Percentiles rank a stretch among this genome's conserved stretches.
Evolutionary conservation across 2,888 invertebrate genomes (phyloP).

Genomic region (Synergus gifuensis): DNA sequence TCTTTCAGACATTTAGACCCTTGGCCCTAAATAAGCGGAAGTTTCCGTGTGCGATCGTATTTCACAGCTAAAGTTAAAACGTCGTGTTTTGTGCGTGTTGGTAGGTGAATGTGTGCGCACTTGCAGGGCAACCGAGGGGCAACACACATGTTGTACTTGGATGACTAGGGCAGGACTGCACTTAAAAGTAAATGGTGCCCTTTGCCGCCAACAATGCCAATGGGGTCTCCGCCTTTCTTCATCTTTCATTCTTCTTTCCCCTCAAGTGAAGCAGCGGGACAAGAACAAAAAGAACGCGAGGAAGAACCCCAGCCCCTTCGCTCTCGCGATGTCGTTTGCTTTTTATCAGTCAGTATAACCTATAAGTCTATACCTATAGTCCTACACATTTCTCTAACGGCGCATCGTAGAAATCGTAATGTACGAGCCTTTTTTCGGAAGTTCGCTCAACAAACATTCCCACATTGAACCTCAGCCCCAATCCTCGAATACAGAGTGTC

Average conservation of each 20-base stretch:
- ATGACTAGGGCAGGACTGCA: conserved; percentile 44
- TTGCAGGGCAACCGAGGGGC: not conserved
- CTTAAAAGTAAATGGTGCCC: conserved; percentile 47
- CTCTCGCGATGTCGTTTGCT: conserved; percentile 40
- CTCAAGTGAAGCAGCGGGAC: conserved; percentile 46
- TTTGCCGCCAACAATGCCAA: conserved; percentile 50
- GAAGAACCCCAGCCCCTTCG: conserved; percentile 49
- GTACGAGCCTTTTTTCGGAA: conserved; percentile 38
- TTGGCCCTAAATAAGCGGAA: conserved; percentile 33
- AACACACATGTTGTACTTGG: conserved; percentile 41
- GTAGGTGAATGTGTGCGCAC: conserved; percentile 28
- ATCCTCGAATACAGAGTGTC: conserved; percentile 39
- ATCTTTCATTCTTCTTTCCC: conserved; percentile 51
- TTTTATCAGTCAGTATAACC: conserved; percentile 40
- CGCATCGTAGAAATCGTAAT: conserved; percentile 39
- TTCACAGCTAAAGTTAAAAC: conserved; percentile 42
- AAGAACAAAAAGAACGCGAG: conserved; percentile 56
- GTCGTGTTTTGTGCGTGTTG: conserved; percentile 30
- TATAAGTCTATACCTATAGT: conserved; percentile 14
- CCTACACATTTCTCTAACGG: conserved; percentile 33
- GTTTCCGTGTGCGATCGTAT: conserved; percentile 42
- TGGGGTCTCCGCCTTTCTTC: conserved; percentile 37
- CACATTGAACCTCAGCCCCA: conserved; percentile 24
- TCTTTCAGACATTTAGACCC: conserved; percentile 1
- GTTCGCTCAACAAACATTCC: conserved; percentile 40